Conservation (phyloP, 2,888 invertebrate species). For the Drosophila prolongata region DNA sequence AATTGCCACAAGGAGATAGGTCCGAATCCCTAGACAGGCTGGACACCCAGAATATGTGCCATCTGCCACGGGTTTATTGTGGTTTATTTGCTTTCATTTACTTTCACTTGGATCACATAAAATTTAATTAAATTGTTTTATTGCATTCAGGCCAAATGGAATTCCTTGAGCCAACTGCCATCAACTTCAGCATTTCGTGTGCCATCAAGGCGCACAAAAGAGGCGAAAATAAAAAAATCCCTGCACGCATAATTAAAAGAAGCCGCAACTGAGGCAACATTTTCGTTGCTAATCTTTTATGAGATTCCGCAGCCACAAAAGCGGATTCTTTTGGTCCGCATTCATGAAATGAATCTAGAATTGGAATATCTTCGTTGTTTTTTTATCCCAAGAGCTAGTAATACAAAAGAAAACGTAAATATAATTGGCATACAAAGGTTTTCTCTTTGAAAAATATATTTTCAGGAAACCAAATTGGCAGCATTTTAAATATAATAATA, state of each 20-base stretch:
- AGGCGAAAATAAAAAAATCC: constrained; percentile 25
- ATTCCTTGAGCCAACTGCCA: constrained; percentile 55
- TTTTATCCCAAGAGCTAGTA: background rate
- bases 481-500: too few species aligned
- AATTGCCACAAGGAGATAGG: constrained; percentile 36
- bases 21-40: background rate
- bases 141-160: constrained; percentile 63
- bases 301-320: constrained; percentile 47
- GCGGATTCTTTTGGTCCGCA: constrained; percentile 13
- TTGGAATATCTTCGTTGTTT: constrained; percentile 10
- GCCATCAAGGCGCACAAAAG: constrained; percentile 21
- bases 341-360: constrained; percentile 35
- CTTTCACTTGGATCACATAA: constrained; percentile 61
- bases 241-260: constrained; percentile 52
- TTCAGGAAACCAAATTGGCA: background rate
- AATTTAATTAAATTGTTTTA: constrained; percentile 80
- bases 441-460: background rate
- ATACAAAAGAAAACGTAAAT: background rate
- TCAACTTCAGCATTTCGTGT: constrained; percentile 10
- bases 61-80: constrained; percentile 61
- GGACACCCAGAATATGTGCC: constrained; percentile 25
- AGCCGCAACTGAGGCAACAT: constrained; percentile 48
- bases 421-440: constrained; percentile 3
- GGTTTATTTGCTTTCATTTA: constrained; percentile 79
- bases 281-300: constrained; percentile 65